A percentile compares a stretch with the other conserved stretches of the same genome.
These are phyloP conservation scores for Sesamia nonagrioides DNA, from an alignment of 1,140 invertebrate genomes.

Conservation along the genomic window DNA sequence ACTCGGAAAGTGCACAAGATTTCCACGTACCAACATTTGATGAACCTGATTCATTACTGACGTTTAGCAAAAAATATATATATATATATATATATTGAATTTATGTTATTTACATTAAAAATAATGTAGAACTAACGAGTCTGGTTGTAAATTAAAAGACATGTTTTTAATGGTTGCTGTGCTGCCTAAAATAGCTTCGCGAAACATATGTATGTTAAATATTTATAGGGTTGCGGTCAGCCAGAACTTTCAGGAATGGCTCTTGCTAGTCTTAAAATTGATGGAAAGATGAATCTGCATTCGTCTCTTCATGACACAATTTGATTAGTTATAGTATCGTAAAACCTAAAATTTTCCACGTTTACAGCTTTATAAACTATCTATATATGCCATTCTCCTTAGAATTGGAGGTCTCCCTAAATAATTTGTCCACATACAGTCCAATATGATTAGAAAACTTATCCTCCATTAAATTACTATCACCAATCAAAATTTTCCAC, in stretches of 20 bases:
- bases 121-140: slow-evolving; percentile 11
- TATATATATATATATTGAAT: slow-evolving; percentile 8
- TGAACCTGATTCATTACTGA: not conserved
- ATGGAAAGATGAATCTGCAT: not conserved
- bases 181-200: slow-evolving; percentile 12
- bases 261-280: slow-evolving; percentile 7
- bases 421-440: not conserved
- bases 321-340: not conserved
- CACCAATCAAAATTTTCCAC: not conserved
- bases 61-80: slow-evolving; percentile 18
- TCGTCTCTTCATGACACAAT: not conserved
- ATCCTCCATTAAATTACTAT: not conserved
- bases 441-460: not conserved
- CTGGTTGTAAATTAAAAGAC: slow-evolving; percentile 36
- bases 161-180: slow-evolving; percentile 26
- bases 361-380: not conserved
- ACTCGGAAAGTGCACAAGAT: not conserved
- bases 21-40: slow-evolving; percentile 17
- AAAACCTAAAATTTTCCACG: not conserved
- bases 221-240: slow-evolving; percentile 14
- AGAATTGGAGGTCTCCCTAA: no score
- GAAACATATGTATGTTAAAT: slow-evolving; percentile 1
- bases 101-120: slow-evolving; percentile 25
- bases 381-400: no score
- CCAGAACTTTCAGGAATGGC: not conserved